phyloP scores from a whole-genome alignment of 2,888 invertebrate genomes.

The Caenorhabditis afra region DNA sequence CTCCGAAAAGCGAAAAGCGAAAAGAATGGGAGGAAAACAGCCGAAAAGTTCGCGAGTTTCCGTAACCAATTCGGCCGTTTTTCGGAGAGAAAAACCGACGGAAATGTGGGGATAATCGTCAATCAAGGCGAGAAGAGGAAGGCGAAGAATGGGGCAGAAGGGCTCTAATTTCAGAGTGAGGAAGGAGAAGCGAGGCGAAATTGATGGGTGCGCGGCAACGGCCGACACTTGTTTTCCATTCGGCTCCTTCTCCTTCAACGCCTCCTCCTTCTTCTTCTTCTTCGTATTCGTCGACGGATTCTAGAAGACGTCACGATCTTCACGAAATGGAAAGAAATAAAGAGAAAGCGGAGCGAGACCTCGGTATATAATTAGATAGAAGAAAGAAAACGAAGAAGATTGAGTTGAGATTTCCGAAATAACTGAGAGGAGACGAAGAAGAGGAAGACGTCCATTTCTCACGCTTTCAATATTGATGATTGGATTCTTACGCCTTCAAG shows the following conservation, averaged over 20 bases:
- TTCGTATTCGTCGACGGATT: background rate
- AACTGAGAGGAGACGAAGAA: background rate
- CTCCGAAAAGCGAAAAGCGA: conserved; percentile 6
- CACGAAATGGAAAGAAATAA: conserved; percentile 18
- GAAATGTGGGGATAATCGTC: conserved; percentile 58
- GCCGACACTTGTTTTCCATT: conserved; percentile 32
- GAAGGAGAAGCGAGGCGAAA: conserved; percentile 29
- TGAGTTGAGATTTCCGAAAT: conserved; percentile 43
- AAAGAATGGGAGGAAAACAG: background rate
- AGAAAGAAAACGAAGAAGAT: conserved; percentile 20
- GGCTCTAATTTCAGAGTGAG: conserved; percentile 53
- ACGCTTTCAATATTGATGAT: conserved; percentile 3
- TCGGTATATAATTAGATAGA: conserved; percentile 50
- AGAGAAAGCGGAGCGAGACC: conserved; percentile 16
- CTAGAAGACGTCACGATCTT: conserved; percentile 35
- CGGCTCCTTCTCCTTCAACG: background rate
- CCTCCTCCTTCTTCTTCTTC: too few species aligned
- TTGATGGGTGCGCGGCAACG: conserved; percentile 35
- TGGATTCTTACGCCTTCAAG: background rate
- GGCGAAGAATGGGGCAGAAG: conserved; percentile 12
- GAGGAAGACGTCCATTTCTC: too few species aligned
- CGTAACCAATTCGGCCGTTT: conserved; percentile 48
- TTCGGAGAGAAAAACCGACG: conserved; percentile 34
- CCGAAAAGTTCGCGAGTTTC: conserved; percentile 54
- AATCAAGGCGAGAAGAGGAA: conserved; percentile 42